Conservation (phyloP, 2,888 invertebrate genomes). For the Pristionchus maxplancki region DNA sequence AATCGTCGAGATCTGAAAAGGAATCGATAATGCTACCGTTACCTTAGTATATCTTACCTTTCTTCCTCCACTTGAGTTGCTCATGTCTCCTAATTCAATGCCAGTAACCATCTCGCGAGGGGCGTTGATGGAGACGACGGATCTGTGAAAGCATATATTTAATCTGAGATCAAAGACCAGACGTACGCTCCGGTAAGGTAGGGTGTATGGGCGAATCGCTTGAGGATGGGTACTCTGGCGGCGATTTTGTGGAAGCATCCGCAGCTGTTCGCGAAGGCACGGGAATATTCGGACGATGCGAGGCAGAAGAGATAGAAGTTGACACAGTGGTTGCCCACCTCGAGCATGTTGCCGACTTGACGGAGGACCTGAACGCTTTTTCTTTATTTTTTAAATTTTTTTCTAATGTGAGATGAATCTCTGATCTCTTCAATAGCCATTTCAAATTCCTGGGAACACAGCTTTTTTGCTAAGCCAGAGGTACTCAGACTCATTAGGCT, state of each 20-base stretch:
- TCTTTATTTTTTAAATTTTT: too few relatives aligned
- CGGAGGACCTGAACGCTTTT: constrained; percentile 70
- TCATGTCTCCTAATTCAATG: constrained; percentile 24
- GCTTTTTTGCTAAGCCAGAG: not conserved
- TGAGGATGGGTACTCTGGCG: not conserved
- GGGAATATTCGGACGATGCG: constrained; percentile 71
- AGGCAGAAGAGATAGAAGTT: constrained; percentile 78
- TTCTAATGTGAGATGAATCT: too few relatives aligned
- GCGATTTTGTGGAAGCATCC: constrained; percentile 53
- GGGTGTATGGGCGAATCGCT: not conserved
- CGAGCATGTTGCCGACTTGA: constrained; percentile 72
- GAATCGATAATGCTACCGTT: not conserved
- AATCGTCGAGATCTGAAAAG: constrained; percentile 39
- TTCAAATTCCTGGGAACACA: not conserved
- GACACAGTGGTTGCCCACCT: constrained; percentile 76
- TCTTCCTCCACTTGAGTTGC: constrained; percentile 24
- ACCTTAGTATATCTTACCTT: constrained; percentile 7
- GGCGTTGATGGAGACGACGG: constrained; percentile 1
- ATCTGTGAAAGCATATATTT: not conserved
- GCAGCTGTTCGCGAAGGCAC: constrained; percentile 71
- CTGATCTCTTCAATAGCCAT: not conserved
- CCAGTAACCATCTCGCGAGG: not conserved
- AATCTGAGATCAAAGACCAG: not conserved
- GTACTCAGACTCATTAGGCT: not conserved
- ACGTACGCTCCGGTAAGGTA: not conserved